Base-by-base conservation (phyloP, 2,797 vertebrate species). In the Rhabdomys pumilio region DNA sequence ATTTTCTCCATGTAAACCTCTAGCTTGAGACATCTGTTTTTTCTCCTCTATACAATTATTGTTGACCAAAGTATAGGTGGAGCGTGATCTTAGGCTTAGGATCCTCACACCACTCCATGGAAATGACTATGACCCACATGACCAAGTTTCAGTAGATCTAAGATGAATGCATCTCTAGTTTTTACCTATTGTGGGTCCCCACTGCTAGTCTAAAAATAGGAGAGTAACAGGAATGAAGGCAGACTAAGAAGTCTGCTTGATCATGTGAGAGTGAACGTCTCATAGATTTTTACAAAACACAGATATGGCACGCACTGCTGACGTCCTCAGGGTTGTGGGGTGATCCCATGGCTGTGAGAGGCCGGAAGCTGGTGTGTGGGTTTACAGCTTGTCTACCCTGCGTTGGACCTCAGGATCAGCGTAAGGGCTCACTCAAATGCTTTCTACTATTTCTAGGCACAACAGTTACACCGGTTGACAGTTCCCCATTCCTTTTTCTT, bases 391-490 rank as follows among this genome's bases (percentile, higher is more conserved):
- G 38, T 44, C 8, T 10, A 41, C 34, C 26, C 3, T 6, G 26
- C 31, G 76, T 15, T 22, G 55, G 67, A 13, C 41, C 41, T 75
- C 29, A 47, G 34, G 19, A n/a, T 14, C 47, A 44, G 20, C 4
- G 24, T 76, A 61, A 73, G 20, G 38, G 20, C 72, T 83, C 65
- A 72, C 85, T 89, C 63, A 50, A 65, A 69, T 69, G 34, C 38
- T 89, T 89, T 91, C 83, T 91, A 80, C 57, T 93, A 67, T 61
- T 88, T 91, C 47, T 80, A 53, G 65, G 38, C 8, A 34, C 38
- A 82, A 20, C 3, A 17, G 2, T 55, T 61, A 1, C 20, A 76
- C 86, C 31, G 3, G 34, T 26, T 53, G 59, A 87, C 55, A 89
- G 22, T 93, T 86, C 55, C 55, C n/a, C 15, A 29, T 53, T 24